Evolutionary conservation across 2,888 invertebrate genomes (phyloP).

Genomic region (Helobdella robusta): DNA sequence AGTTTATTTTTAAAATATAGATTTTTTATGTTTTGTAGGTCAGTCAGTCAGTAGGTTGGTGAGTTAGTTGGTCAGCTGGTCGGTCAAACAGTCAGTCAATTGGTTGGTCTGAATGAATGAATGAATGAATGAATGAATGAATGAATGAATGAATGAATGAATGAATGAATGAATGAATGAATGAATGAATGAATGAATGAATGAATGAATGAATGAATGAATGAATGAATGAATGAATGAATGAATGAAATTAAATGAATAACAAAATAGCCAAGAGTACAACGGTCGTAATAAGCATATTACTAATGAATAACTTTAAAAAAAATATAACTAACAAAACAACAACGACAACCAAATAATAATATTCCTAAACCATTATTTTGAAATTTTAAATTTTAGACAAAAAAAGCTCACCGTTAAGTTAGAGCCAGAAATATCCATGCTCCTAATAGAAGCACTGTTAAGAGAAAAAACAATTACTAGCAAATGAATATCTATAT

Average conservation of each 20-base stretch:
- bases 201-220: not conserved
- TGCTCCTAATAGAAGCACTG: not conserved
- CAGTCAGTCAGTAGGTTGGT: too few species aligned
- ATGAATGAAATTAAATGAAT: too few species aligned
- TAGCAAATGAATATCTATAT: too few species aligned
- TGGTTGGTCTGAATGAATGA: too few species aligned
- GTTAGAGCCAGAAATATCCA: slow-evolving; percentile 1
- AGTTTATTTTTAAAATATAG: not conserved
- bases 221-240: not conserved
- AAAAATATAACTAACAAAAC: not conserved
- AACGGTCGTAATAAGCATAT: not conserved
- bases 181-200: too few species aligned
- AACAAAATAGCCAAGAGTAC: not conserved
- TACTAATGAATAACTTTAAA: not conserved
- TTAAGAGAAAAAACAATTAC: not conserved
- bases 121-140: too few species aligned
- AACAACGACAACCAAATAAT: not conserved
- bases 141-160: too few species aligned
- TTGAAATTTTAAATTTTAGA: too few species aligned
- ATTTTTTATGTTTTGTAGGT: not conserved
- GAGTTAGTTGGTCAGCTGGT: too few species aligned
- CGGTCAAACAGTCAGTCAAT: too few species aligned
- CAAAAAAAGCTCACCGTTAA: not conserved
- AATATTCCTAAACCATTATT: too few species aligned
- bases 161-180: too few species aligned